Conservation (phyloP, 2,113 vertebrate species). For the Rhinolophus ferrumequinum region DNA sequence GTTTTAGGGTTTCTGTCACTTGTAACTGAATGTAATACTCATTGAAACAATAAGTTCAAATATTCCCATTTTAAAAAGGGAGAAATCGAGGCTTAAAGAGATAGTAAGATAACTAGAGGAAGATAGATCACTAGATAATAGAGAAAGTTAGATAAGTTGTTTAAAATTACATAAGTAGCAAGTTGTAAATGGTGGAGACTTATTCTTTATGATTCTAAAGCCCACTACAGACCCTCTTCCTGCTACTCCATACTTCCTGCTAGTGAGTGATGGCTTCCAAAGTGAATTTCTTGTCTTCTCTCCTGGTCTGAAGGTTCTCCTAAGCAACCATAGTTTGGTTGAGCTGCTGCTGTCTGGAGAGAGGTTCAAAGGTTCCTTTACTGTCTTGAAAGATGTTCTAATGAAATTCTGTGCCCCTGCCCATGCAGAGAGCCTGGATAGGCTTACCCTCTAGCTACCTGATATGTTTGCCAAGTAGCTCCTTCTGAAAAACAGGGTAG, state of each 20-base stretch:
- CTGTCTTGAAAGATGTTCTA: not conserved
- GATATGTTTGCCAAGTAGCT: constrained; percentile 38
- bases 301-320: not conserved
- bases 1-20: not conserved
- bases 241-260: not conserved
- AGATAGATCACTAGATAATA: not conserved
- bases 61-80: not conserved
- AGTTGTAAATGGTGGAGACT: not conserved
- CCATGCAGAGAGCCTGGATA: not conserved
- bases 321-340: not conserved
- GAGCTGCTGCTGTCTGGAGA: not conserved
- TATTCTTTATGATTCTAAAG: not conserved
- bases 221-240: not conserved
- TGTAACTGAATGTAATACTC: not conserved
- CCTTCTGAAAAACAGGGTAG: constrained; percentile 37
- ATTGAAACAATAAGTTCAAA: not conserved
- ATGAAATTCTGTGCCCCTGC: not conserved
- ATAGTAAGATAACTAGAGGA: not conserved
- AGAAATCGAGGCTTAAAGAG: not conserved
- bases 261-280: not conserved
- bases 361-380: not conserved
- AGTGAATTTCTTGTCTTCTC: not conserved
- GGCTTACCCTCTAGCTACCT: not conserved
- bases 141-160: not conserved
- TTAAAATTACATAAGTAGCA: not conserved